Evolutionary conservation across 2,888 invertebrate genomes (phyloP).

Genomic region (Drosophila rellima): DNA sequence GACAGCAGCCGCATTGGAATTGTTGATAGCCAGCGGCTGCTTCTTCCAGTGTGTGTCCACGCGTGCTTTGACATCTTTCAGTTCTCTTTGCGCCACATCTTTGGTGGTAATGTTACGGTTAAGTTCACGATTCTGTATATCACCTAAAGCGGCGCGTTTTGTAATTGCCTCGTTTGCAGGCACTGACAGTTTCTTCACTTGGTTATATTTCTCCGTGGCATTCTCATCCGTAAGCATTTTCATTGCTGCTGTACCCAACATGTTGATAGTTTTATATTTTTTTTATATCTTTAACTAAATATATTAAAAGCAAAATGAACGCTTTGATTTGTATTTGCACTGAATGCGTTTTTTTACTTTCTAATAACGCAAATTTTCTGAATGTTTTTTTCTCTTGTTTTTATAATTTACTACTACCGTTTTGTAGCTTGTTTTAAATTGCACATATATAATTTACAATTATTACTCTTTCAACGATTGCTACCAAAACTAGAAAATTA

Average conservation of each 20-base stretch:
- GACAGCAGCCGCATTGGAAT: no score
- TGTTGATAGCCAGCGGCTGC: no score
- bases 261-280: slow-evolving; percentile 49
- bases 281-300: slow-evolving; percentile 35
- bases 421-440: slow-evolving; percentile 40
- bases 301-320: slow-evolving; percentile 16
- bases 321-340: slow-evolving; percentile 24
- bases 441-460: slow-evolving; percentile 42
- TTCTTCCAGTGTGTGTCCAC: no score
- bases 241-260: slow-evolving; percentile 69
- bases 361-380: slow-evolving; percentile 19
- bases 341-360: slow-evolving; percentile 37
- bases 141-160: slow-evolving; percentile 86
- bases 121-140: slow-evolving; percentile 86
- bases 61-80: no score
- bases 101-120: slow-evolving; percentile 73
- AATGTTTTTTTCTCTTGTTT: slow-evolving; percentile 2
- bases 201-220: slow-evolving; percentile 76
- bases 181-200: slow-evolving; percentile 79
- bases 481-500: no score
- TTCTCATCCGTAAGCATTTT: slow-evolving; percentile 80
- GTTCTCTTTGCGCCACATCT: slow-evolving; percentile 79
- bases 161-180: slow-evolving; percentile 71
- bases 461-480: slow-evolving; percentile 56
- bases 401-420: neutral